phyloP scores from a whole-genome alignment of 1,140 invertebrate species.

The Zaprionus ghesquierei region DNA sequence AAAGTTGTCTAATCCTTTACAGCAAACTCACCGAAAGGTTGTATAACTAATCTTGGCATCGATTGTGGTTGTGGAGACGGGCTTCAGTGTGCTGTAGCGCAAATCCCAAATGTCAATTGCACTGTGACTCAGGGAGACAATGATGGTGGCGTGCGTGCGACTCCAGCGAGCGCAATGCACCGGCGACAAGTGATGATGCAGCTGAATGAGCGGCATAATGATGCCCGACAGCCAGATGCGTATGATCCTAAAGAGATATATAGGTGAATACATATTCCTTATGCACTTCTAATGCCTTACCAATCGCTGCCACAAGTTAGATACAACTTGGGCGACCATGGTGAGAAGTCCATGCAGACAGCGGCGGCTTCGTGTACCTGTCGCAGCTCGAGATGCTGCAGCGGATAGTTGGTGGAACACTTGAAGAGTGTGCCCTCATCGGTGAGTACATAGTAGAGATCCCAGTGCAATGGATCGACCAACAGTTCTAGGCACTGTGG shows the following conservation, averaged over 20 bases:
- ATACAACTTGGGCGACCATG: conserved; percentile 89
- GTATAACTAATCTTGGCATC: conserved; percentile 77
- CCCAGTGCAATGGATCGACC: conserved; percentile 86
- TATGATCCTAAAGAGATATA: conserved; percentile 82
- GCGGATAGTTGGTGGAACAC: conserved; percentile 87
- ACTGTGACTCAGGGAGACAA: conserved; percentile 89
- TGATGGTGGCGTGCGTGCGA: conserved; percentile 91
- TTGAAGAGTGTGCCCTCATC: conserved; percentile 91
- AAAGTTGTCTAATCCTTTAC: background rate
- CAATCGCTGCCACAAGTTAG: conserved; percentile 93
- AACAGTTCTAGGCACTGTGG: conserved; percentile 86
- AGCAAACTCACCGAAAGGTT: conserved; percentile 53
- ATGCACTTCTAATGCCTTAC: conserved; percentile 71
- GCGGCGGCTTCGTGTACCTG: conserved; percentile 91
- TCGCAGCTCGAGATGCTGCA: conserved; percentile 87
- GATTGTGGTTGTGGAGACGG: conserved; percentile 84
- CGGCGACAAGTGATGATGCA: conserved; percentile 84
- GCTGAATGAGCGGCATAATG: conserved; percentile 86
- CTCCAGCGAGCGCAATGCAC: conserved; percentile 90
- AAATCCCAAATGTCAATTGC: conserved; percentile 90
- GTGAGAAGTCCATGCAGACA: conserved; percentile 90
- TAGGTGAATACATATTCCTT: background rate
- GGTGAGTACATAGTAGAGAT: conserved; percentile 90
- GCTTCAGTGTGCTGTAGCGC: conserved; percentile 86
- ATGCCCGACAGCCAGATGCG: conserved; percentile 90